Evolutionary conservation across 2,113 vertebrate genomes (phyloP), one percentile per base, ranked within the genome.

Genomic region (Proterorhinus semilunaris): DNA sequence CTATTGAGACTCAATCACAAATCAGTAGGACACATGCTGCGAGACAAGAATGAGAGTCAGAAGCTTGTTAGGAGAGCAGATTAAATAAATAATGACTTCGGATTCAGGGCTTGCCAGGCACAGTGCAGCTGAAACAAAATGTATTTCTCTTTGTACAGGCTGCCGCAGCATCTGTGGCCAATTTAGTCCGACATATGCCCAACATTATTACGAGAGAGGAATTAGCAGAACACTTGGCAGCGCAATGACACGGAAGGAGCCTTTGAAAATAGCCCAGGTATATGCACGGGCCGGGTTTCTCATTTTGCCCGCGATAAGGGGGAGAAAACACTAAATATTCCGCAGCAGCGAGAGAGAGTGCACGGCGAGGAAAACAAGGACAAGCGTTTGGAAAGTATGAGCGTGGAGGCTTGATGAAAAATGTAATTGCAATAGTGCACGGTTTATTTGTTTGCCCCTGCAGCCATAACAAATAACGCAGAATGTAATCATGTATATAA

Each of bases 41-140:
- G 91, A 89, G 87, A 90, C 88, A 83, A 90, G 89, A 90, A 90
- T 78, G 86, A 91, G 82, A 91, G 89, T 92, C 88, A 85, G 90
- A 88, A 89, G 89, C 91, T 92, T 92, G 91, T 91, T 93, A 92
- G 87, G 86, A 82, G 85, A 91, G 86, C 84, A 91, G 90, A 94
- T 93, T 93, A 92, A 93, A 93, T 93, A 93, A 93, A 93, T 93
- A 91, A 94, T 91, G 92, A 91, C 91, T 93, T 90, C 85, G 88
- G 82, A 88, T 88, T 90, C 85, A 71, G 79, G 84, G 84, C 86
- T 89, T 87, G 86, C 88, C 84, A 88, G 85, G 82, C 83, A 81
- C 82, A 84, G 75, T 86, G 85, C 86, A 86, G 88, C 83, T 77
- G 80, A 91, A 55, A 63, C 83, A 87, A 89, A 83, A 90, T 88